phyloP scores from a whole-genome alignment of 2,113 vertebrate genomes.

The Odocoileus hemionus region DNA sequence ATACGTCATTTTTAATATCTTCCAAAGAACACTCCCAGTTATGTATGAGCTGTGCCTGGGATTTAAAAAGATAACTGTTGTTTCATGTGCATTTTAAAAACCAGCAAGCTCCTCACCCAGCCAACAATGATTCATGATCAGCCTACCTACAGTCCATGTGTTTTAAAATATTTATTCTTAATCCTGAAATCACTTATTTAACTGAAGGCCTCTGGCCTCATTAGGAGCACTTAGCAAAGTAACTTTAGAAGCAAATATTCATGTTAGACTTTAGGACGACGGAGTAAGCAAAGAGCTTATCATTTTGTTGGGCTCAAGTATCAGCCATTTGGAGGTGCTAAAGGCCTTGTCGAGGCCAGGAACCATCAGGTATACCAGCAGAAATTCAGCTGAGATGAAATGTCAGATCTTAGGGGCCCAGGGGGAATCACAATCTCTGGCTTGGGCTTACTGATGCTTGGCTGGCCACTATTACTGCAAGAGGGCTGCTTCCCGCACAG shows the following conservation, averaged over 20 bases:
- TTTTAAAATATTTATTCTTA: neutral
- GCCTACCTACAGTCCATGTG: neutral
- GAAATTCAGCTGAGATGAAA: fast-evolving
- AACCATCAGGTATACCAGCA: neutral
- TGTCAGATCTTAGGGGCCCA: neutral
- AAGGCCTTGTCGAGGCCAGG: neutral
- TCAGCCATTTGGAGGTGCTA: neutral
- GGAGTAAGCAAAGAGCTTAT: neutral
- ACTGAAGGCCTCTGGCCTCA: neutral
- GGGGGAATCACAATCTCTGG: fast-evolving
- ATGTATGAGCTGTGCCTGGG: neutral
- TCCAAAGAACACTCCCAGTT: neutral
- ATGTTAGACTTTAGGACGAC: neutral
- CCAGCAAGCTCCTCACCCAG: neutral
- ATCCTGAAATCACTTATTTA: neutral
- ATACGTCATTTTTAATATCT: neutral
- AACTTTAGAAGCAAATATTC: neutral
- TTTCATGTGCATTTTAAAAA: neutral
- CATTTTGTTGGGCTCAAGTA: neutral
- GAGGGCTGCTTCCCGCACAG: fast-evolving
- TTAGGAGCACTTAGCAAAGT: neutral
- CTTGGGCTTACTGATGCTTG: fast-evolving
- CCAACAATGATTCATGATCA: neutral
- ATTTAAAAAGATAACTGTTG: neutral
- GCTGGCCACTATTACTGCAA: neutral